Conservation (phyloP, 2,888 invertebrate species). For the Stenolophus ochropezus region DNA sequence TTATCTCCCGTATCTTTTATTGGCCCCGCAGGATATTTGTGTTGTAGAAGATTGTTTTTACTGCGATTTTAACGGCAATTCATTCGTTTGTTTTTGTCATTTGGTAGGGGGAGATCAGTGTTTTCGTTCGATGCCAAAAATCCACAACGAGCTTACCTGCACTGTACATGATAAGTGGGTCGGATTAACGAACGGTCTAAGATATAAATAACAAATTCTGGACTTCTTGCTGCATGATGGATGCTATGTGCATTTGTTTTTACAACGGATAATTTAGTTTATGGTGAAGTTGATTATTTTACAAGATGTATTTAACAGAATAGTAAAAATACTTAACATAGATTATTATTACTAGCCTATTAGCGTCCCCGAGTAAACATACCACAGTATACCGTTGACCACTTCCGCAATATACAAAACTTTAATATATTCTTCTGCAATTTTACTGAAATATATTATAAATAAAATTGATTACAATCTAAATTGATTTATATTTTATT, state of each 20-base stretch:
- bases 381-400: not conserved
- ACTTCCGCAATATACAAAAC: too few relatives aligned
- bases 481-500: too few relatives aligned
- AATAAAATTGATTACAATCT: too few relatives aligned
- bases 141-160: not conserved
- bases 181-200: not conserved
- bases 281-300: not conserved
- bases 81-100: conserved; percentile 39
- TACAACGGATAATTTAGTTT: not conserved
- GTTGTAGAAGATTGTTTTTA: conserved; percentile 30
- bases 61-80: conserved; percentile 34
- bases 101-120: not conserved
- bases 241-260: not conserved
- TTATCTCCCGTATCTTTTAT: not conserved
- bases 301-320: not conserved
- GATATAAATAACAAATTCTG: not conserved
- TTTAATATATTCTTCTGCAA: too few relatives aligned
- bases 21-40: conserved; percentile 22
- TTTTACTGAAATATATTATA: too few relatives aligned
- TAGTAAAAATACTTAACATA: not conserved
- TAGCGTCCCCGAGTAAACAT: not conserved
- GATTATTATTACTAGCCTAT: not conserved
- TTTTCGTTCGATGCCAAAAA: not conserved
- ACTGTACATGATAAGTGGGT: not conserved
- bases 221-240: not conserved